Percentiles rank a stretch among this genome's conserved stretches.
These are phyloP conservation scores for Ianthella basta DNA, from an alignment of 37 sponge, comb jelly and placozoan genomes.

Conservation along the genomic window DNA sequence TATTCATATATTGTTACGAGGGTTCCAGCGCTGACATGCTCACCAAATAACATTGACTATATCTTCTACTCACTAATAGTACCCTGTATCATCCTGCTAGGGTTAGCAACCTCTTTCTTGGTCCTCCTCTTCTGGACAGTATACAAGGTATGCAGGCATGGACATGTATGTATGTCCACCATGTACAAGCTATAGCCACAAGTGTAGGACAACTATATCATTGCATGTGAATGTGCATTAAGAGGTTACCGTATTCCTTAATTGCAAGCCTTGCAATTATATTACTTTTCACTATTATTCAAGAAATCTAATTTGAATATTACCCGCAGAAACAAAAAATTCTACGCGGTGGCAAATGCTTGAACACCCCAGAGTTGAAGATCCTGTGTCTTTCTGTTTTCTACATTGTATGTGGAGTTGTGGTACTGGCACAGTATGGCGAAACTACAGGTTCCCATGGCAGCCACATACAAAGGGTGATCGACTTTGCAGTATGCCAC, in stretches of 20 bases:
- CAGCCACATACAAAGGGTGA: neutral
- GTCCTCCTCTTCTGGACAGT: neutral
- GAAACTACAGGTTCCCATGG: neutral
- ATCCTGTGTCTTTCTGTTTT: neutral
- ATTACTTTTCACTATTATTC: neutral
- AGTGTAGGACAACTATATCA: no score
- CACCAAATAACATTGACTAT: conserved; percentile 6
- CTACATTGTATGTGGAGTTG: conserved; percentile 10
- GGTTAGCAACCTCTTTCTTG: neutral
- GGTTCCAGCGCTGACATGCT: neutral
- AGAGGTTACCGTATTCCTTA: no score
- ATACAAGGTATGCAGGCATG: no score
- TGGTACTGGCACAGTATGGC: neutral
- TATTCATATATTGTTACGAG: neutral
- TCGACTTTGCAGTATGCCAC: neutral
- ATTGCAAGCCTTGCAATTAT: neutral
- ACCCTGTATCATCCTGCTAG: neutral
- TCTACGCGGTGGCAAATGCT: neutral
- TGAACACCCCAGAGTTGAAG: conserved; percentile 24
- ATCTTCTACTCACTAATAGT: neutral
- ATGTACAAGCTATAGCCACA: no score
- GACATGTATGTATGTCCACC: no score
- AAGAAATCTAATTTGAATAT: neutral
- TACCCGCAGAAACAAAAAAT: neutral
- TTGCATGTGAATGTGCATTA: no score